Base-by-base conservation (phyloP, 2,113 vertebrate genomes). In the Dryoscopus gambensis region DNA sequence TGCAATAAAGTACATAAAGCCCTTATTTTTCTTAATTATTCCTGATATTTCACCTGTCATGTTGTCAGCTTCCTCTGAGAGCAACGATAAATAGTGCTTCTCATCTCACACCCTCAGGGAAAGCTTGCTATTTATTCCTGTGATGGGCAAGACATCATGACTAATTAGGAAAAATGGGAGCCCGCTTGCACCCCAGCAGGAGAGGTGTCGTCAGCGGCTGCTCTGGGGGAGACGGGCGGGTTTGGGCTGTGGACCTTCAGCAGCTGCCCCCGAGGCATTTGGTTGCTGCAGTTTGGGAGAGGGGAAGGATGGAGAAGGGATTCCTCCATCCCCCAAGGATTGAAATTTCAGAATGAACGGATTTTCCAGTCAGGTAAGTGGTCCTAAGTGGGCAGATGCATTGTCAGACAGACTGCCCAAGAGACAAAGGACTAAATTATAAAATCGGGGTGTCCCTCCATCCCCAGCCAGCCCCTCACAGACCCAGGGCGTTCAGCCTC, bases 1-100 rank as follows among this genome's bases (percentile, higher is more conserved):
- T 76, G 91, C 95, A 75, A 95, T 65, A 96, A 94, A 96, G 89
- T 88, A 95, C 84, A 93, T 22, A 77, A 84, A 23, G 10, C 75
- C 87, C 84, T 97, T 97, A 98, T 98, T 98, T 97, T 98, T 98
- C 98, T 98, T 98, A 98, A 98, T 98, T 98, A 98, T 98, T 98
- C 97, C 96, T 97, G 93, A 97, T 95, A 84, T 96, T 97, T 97
- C 96, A 97, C 97, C 96, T 95, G 70, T 97, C 98, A 97, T 88
- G 96, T 90, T 98, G 97, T 98, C 98, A 97, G 95, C 97, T 98
- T 96, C 97, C 97, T 97, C 97, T 81, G 94, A 97, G 97, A 98
- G 94, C 50, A n/a, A 97, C 95, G 44, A 98, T 98, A 98, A 98
- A 98, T 98, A 97, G 97, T 7, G 37, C 93, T 98, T 95, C 97